These are phyloP conservation scores for Astropecten irregularis DNA, from an alignment of 53 echinoderm and acorn worm genomes.

Conservation along the genomic window DNA sequence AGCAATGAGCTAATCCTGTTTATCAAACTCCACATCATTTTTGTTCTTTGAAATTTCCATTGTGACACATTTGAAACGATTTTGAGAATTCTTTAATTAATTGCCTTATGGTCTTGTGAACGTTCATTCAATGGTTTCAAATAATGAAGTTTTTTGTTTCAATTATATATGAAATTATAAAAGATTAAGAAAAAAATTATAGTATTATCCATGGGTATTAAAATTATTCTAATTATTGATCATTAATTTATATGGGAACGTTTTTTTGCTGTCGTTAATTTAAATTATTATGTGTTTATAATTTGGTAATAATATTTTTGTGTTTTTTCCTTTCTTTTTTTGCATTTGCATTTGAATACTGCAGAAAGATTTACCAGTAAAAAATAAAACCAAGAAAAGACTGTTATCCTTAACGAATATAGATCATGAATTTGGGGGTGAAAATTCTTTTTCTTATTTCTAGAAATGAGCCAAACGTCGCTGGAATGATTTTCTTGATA, in stretches of 20 bases:
- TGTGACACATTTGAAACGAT: background rate
- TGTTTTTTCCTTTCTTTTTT: background rate
- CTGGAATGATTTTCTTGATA: too few relatives aligned
- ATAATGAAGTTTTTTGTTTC: background rate
- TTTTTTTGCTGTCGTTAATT: conserved; percentile 50
- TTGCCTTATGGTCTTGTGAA: background rate
- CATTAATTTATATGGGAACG: conserved; percentile 45
- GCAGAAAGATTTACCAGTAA: conserved; percentile 5
- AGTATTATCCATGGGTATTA: conserved; percentile 1
- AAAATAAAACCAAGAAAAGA: too few relatives aligned
- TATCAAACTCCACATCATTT: too few relatives aligned
- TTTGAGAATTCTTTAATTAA: background rate
- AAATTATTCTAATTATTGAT: conserved; percentile 5
- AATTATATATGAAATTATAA: conserved; percentile 25
- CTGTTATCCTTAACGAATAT: background rate
- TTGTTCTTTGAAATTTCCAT: too few relatives aligned
- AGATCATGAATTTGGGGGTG: background rate
- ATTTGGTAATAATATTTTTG: background rate
- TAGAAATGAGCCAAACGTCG: too few relatives aligned
- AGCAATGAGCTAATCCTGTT: too few relatives aligned
- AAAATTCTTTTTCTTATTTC: too few relatives aligned
- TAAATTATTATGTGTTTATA: conserved; percentile 31
- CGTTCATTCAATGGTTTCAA: background rate
- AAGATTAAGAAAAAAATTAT: conserved; percentile 10
- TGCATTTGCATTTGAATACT: background rate